A percentile compares a stretch with the other conserved stretches of the same genome.
These are phyloP conservation scores for Trisateles emortualis DNA, from an alignment of 2,888 invertebrate species.

Conservation along the genomic window DNA sequence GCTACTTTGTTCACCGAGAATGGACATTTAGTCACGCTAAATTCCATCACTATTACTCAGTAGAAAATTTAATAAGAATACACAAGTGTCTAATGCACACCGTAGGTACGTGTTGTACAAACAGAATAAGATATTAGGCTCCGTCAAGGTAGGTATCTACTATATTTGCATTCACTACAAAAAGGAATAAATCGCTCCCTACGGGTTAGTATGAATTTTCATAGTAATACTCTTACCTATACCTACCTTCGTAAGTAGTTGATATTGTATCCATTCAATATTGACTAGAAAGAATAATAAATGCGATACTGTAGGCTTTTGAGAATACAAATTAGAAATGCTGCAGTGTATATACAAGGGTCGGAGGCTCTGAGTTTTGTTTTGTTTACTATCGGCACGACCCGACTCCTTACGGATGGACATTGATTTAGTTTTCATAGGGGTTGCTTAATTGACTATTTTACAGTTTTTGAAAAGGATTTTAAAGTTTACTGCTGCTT, in stretches of 20 bases:
- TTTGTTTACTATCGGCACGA: neutral
- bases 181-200: conserved; percentile 46
- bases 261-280: conserved; percentile 40
- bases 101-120: conserved; percentile 40
- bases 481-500: no score
- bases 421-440: no score
- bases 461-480: no score
- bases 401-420: no score
- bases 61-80: conserved; percentile 9
- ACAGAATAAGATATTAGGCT: conserved; percentile 56
- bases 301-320: conserved; percentile 42
- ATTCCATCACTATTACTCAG: neutral
- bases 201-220: conserved; percentile 51
- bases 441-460: no score
- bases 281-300: conserved; percentile 52
- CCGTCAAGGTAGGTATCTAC: conserved; percentile 52
- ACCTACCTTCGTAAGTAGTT: conserved; percentile 28
- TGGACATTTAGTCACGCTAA: neutral
- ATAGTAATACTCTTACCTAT: conserved; percentile 27
- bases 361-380: neutral
- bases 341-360: neutral
- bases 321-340: conserved; percentile 32
- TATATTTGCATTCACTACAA: conserved; percentile 48
- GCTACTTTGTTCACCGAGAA: neutral
- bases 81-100: conserved; percentile 17